These are phyloP conservation scores for Sinella curviseta DNA, from an alignment of 1,140 invertebrate species.

Conservation along the genomic window DNA sequence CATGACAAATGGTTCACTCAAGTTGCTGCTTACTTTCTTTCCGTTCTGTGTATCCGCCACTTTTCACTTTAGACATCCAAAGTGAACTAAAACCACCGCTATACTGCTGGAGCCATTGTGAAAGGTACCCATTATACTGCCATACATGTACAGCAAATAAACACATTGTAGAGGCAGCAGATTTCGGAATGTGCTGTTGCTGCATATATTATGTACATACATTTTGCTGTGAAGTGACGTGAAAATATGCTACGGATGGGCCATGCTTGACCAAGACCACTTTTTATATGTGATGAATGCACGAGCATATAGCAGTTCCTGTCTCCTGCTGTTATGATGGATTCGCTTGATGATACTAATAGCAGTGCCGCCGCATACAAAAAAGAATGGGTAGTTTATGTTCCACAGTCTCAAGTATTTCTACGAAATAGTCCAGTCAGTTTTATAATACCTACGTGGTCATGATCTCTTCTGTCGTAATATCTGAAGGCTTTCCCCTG, in stretches of 20 bases:
- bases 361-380: no score
- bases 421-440: not conserved
- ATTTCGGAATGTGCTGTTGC: not conserved
- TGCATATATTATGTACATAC: not conserved
- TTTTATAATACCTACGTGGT: not conserved
- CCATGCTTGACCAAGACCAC: not conserved
- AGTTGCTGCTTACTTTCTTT: not conserved
- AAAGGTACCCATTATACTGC: not conserved
- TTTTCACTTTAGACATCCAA: not conserved
- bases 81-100: not conserved
- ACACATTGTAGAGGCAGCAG: not conserved
- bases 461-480: not conserved
- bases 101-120: not conserved
- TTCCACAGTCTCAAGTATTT: not conserved
- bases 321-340: conserved; percentile 2
- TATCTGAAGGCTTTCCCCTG: no score
- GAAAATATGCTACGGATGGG: conserved; percentile 13
- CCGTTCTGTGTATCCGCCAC: not conserved
- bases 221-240: not conserved
- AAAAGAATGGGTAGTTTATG: not conserved
- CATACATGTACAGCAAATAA: not conserved
- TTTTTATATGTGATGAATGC: conserved; percentile 9
- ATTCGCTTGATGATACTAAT: not conserved
- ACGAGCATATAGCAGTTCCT: not conserved
- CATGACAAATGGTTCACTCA: conserved; percentile 23